Evolutionary conservation across 1,140 invertebrate genomes (phyloP), one percentile per base, ranked within the genome.

Genomic region (Brachionus paranguensis): DNA sequence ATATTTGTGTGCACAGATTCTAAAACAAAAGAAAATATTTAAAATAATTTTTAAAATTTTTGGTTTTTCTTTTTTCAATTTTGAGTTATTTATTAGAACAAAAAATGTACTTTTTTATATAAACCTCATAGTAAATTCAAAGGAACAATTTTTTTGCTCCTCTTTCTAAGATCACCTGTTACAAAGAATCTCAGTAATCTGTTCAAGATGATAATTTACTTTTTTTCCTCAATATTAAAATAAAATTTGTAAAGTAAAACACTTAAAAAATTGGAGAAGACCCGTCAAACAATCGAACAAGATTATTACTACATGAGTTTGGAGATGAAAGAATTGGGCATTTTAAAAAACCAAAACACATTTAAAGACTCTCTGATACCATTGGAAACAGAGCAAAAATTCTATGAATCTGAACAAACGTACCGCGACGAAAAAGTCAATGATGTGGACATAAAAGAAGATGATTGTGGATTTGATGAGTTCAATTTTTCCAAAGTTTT

Each of bases 271-370:
- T 20, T 81, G 37, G 78, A 81, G 53, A 81, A 81, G 41, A 64
- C 53, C 7, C 53, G 78, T 24, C 78, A 81, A 81, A 60, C 37
- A 43, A 68, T 81, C 11, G 78, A 81, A 37, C 78, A 81, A 60
- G 78, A 81, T 43, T 81, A 64, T 37, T 81, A 47, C 43, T 81
- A 64, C 24, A 81, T 81, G 64, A 55, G 64, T 64, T 14, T 64
- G 41, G 78, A 81, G 33, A 81, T 81, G 78, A 45, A 43, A 41
- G 33, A 68, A 12, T 68, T 81, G 27, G 78, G 78, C 29, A 45
- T 81, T 45, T 29, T 43, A 20, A 81, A 60, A 45, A 81, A 37
- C 0, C 70, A n/a, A 45, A 11, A 74, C 17, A 43, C 8, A 4
- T 43, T 47, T 17, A 76, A n/a, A 50, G 8, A 76, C 20, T 29